Base-by-base conservation (phyloP, 2,888 invertebrate genomes). In the Amiota minor region DNA sequence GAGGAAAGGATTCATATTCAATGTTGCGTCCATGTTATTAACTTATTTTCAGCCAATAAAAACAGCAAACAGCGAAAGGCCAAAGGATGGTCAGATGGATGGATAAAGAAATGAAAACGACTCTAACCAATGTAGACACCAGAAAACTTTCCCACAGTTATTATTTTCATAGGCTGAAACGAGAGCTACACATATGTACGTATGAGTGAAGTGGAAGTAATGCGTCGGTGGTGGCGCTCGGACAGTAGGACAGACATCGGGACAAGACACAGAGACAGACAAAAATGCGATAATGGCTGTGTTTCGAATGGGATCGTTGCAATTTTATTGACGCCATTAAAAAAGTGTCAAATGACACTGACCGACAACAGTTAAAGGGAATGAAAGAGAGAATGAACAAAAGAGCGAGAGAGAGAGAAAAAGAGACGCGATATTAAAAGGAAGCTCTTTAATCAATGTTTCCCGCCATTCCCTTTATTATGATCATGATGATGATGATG, bases 1-100 rank as follows among this genome's bases (percentile, higher is more conserved):
- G 6, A n/a, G 53, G 35, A 62, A 23, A 35, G 67, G 67, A 20
- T 67, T 9, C 67, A 49, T 67, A 70, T 47, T 47, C 75, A 71
- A 69, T 75, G 74, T 77, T 76, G 71, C 79, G 78, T 84, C 86
- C 87, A 86, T 84, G 81, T 87, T 88, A 87, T 87, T 87, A 86
- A 87, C 86, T 87, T 87, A 87, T 86, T 88, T 85, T 80, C 82
- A 88, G 77, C 83, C 88, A 86, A 84, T 88, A 83, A 88, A 87
- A 85, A 80, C n/a, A 68, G 81, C 64, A n/a, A 50, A 20, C 46
- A 16, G 53, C 49, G 35, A 50, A 55, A 18, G 72, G 70, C 65
- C 65, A 72, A 80, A 77, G 56, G 81, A 77, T 77, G 74, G 71
- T 59, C 49, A 9, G 20, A 65, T 11, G 20, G 71, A 64, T 16